A percentile compares a stretch with the other conserved stretches of the same genome.
phyloP scores from a whole-genome alignment of 2,113 vertebrate species.

The Acanthochromis polyacanthus region DNA sequence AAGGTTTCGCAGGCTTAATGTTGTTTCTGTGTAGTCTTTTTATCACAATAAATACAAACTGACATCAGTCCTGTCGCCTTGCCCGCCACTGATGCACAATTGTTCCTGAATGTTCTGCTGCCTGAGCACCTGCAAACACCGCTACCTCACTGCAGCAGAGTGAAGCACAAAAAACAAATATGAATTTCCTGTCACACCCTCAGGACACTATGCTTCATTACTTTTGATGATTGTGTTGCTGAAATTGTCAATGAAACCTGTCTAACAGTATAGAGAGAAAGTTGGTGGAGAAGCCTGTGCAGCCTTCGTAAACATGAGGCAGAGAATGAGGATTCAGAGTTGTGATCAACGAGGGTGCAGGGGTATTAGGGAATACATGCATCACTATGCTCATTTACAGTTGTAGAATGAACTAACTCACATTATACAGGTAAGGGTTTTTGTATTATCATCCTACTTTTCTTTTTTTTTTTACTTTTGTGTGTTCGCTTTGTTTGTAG shows the following conservation, averaged over 20 bases:
- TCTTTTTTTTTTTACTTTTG: not conserved
- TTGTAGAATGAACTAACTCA: not conserved
- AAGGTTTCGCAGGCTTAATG: constrained; percentile 25
- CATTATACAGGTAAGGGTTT: not conserved
- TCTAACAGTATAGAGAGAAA: constrained; percentile 37
- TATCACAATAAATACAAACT: constrained; percentile 35
- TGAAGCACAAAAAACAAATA: constrained; percentile 53
- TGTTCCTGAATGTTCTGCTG: constrained; percentile 50
- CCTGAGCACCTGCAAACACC: constrained; percentile 33
- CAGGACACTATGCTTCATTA: constrained; percentile 71
- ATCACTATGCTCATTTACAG: constrained; percentile 1
- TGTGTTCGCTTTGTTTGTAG: not conserved
- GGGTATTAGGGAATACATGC: constrained; percentile 11
- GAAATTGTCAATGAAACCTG: constrained; percentile 67
- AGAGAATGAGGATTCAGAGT: constrained; percentile 34
- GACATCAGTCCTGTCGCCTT: constrained; percentile 19
- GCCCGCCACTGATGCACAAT: constrained; percentile 33
- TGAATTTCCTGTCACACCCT: constrained; percentile 72
- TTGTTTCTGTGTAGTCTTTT: constrained; percentile 29
- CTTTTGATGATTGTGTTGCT: constrained; percentile 66
- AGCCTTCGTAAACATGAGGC: constrained; percentile 25
- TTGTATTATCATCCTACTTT: too few species aligned
- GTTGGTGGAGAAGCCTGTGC: not conserved
- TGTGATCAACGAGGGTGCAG: constrained; percentile 12
- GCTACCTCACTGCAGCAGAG: constrained; percentile 28